Evolutionary conservation across 2,888 invertebrate genomes (phyloP).

Genomic region (Diaprepes abbreviatus): DNA sequence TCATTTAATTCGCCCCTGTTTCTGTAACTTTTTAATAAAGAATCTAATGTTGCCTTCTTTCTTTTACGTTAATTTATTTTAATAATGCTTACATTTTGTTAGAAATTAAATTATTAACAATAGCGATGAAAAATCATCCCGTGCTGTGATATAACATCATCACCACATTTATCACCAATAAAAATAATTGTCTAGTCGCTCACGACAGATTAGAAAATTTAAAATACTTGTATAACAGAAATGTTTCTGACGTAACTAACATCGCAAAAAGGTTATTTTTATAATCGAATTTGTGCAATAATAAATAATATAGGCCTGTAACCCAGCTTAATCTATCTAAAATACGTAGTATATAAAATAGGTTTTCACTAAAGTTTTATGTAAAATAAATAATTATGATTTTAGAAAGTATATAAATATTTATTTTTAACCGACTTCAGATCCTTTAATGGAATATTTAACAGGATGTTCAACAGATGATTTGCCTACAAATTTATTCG

Average conservation of each 20-base stretch:
- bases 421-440: not conserved
- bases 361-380: not conserved
- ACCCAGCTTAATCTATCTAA: constrained; percentile 2
- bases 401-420: not conserved
- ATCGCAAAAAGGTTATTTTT: not conserved
- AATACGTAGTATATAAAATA: not conserved
- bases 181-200: not conserved
- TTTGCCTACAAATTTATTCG: too few relatives aligned
- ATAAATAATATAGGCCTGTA: constrained; percentile 5
- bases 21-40: not conserved
- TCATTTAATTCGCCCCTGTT: too few relatives aligned
- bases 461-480: too few relatives aligned
- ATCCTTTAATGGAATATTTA: too few relatives aligned
- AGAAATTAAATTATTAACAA: not conserved
- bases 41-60: not conserved
- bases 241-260: too few relatives aligned
- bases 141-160: constrained; percentile 22
- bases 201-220: not conserved
- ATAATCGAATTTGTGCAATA: constrained; percentile 9
- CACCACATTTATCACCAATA: constrained; percentile 1
- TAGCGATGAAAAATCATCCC: not conserved
- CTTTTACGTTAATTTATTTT: not conserved
- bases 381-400: not conserved
- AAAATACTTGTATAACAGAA: too few relatives aligned
- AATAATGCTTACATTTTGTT: not conserved